Percentiles rank a stretch among this genome's conserved stretches.
Conservation (phyloP, 2,113 vertebrate genomes). For the Dolichotis patagonum region DNA sequence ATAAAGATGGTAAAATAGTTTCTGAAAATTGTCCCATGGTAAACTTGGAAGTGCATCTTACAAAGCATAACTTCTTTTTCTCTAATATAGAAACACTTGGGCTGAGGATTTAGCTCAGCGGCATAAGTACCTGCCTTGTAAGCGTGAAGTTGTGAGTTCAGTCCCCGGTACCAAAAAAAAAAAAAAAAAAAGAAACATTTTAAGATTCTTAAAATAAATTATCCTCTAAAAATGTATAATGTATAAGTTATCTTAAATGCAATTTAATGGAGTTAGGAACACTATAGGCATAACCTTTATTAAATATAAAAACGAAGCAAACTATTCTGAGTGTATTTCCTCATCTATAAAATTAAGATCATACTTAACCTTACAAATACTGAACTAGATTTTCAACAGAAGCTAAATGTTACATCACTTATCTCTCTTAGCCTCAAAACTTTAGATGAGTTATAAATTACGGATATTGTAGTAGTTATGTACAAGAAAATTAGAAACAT, state of each 20-base stretch:
- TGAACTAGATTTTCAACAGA: background rate
- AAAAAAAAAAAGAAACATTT: no score
- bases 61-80: constrained; percentile 41
- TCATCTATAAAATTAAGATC: constrained; percentile 17
- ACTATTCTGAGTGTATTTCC: constrained; percentile 23
- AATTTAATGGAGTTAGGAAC: background rate
- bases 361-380: background rate
- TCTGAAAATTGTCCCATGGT: background rate
- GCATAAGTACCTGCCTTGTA: no score
- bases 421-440: background rate
- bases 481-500: background rate
- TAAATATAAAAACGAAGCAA: background rate
- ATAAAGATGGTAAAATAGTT: constrained; percentile 26
- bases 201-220: background rate
- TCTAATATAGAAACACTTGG: background rate
- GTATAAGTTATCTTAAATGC: background rate
- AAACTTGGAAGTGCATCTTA: constrained; percentile 30
- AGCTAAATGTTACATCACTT: background rate
- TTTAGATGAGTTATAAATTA: constrained; percentile 41
- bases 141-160: no score
- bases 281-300: background rate
- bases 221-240: constrained; percentile 19
- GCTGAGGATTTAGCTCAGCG: no score
- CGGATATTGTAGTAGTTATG: background rate
- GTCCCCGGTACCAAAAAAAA: no score